Base-by-base conservation (phyloP, 2,888 invertebrate genomes). In the Toxonevra muliebris region DNA sequence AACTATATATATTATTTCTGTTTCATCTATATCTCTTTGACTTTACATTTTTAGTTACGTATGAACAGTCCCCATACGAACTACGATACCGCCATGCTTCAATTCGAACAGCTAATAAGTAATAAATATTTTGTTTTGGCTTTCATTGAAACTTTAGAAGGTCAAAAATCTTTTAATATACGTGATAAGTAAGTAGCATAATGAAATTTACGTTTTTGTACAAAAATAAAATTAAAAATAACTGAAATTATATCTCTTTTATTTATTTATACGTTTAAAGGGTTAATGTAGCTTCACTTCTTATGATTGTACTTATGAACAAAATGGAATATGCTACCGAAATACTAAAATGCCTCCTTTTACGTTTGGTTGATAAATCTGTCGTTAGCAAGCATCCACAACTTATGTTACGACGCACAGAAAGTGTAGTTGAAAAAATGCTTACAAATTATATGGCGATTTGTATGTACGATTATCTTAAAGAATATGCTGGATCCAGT, bases 301-400 rank as follows among this genome's bases (percentile, higher is more conserved):
- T 99, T 69, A 98, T 98, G 93, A 93, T 98, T 70, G 96, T 98
- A 67, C 88, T 99, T 43, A 97, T 98, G 94, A 94, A 95, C 41
- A 96, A 97, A 87, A 98, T 99, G 98, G 98, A 98, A 85, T 99
- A 99, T 86, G 96, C 97, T 11, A 99, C 99, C 0, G 98, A 98
- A 87, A 93, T 96, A 79, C 86, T 96, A 17, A 93, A 94, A 86
- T 92, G 94, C 81, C 89, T 99, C 62, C 87, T 99, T 55, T 86
- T 95, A 76, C 91, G 96, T 71, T 89, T 98, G 69, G 95, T 99
- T 76, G 96, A 97, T 77, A 96, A 96, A 86, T 95, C 96, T 43
- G 94, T 97, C 55, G 91, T 92, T 76, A 95, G 94, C 65, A 96
- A 96, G 83, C 95, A 97, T 86, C 97, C 97, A 0, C 97, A 97